Base-by-base conservation (phyloP, 2,113 vertebrate genomes). In the Morone saxatilis region DNA sequence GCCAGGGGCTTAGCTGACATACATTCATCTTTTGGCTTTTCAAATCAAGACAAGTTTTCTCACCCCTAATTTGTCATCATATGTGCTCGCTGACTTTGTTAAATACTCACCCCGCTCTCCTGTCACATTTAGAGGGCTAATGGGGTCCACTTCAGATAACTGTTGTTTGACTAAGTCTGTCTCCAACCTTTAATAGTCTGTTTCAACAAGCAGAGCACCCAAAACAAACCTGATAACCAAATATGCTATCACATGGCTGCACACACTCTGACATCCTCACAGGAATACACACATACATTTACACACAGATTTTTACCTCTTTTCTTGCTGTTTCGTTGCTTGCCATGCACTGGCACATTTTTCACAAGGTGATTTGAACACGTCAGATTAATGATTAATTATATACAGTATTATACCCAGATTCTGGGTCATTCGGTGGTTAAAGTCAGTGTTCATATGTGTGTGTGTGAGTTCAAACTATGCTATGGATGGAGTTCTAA, bases 91-190 rank as follows among this genome's bases (percentile, higher is more conserved):
- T 71, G 83, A 87, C 89, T 88, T 71, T 36, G 63, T 79, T 43
- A 57, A 86, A 83, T 62, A 56, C 71, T 60, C 12, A 1, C 57
- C 76, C 63, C 45, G 57, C 75, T 85, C 80, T 40, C 62, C 83
- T 84, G 90, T 86, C 86, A 84, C 88, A 85, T 85, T 75, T 76
- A 54, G 78, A 80, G 79, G 74, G 81, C 86, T 94, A 94, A 95
- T 92, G 92, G 89, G 86, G 81, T 89, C 86, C 89, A 89, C 91
- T 89, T 71, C 76, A 94, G 94, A 95, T 94, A 94, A 91, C 83
- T 10, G 38, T 66, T 93, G 92, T 94, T 94, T 95, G 91, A 90
- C 87, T 76, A 88, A 71, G 81, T 85, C 93, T 88, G 85, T 77
- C 80, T 88, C 79, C 66, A 76, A 59, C 78, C 75, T 89, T 91